phyloP scores from a whole-genome alignment of 2,113 vertebrate species.

The Podarcis cretensis region DNA sequence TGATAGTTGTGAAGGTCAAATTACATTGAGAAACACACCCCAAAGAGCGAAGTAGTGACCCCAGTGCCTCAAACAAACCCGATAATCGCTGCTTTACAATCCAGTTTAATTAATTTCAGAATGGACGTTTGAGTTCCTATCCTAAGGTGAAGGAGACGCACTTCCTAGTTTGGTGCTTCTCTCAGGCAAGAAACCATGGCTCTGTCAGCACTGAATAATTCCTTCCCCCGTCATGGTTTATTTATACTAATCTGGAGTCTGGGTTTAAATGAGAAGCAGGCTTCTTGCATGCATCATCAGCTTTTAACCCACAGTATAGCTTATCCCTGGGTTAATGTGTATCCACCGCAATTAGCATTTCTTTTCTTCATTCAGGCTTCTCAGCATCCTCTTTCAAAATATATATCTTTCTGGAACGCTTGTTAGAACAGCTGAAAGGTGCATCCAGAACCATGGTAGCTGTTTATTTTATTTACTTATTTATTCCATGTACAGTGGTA shows the following conservation, averaged over 20 bases:
- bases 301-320: not conserved
- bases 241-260: not conserved
- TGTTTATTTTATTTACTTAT: too few species aligned
- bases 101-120: not conserved
- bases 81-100: not conserved
- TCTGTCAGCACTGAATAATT: slow-evolving; percentile 12
- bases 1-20: not conserved
- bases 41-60: not conserved
- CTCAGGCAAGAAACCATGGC: not conserved
- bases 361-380: not conserved
- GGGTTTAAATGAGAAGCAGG: not conserved
- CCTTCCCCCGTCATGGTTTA: not conserved
- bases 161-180: not conserved
- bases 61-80: not conserved
- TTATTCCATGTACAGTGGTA: too few species aligned
- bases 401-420: not conserved
- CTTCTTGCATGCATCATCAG: not conserved
- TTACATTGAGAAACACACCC: not conserved
- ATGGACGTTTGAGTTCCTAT: not conserved
- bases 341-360: not conserved
- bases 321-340: not conserved
- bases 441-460: too few species aligned
- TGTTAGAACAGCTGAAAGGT: not conserved
- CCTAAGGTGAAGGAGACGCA: not conserved
- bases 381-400: not conserved